These are phyloP conservation scores for Cygnus olor DNA, from an alignment of 2,797 vertebrate species.

Conservation along the genomic window DNA sequence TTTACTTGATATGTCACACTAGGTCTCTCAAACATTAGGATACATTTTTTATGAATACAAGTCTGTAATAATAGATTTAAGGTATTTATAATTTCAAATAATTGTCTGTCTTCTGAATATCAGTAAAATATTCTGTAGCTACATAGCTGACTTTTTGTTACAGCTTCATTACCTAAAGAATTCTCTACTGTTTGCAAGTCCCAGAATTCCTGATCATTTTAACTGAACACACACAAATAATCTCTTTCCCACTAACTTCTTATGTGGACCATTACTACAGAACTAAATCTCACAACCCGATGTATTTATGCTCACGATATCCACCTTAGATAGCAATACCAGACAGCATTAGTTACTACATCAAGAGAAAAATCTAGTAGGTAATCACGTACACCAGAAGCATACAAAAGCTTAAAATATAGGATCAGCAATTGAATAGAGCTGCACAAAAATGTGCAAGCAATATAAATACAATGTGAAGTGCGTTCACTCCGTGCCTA, in stretches of 20 bases:
- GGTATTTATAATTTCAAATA: not conserved
- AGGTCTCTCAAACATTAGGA: not conserved
- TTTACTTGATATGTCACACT: not conserved
- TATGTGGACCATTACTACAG: not conserved
- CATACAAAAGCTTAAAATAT: not conserved
- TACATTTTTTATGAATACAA: not conserved
- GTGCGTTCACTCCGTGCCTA: not conserved
- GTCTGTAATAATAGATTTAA: not conserved
- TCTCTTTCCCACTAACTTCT: not conserved
- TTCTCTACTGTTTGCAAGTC: not conserved
- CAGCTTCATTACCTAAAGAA: not conserved
- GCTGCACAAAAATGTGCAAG: not conserved
- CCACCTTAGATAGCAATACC: not conserved
- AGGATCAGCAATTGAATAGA: not conserved
- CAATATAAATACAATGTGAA: not conserved
- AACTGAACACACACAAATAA: not conserved
- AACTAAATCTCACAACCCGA: not conserved
- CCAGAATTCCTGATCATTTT: conserved; percentile 32
- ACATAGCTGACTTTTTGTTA: not conserved
- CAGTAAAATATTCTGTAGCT: not conserved
- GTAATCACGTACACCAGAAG: not conserved
- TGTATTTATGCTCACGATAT: not conserved
- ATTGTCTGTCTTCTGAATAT: not conserved
- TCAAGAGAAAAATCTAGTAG: not conserved
- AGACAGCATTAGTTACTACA: not conserved